Conservation (phyloP, 2,888 invertebrate genomes). For the Melanchra persicariae region DNA sequence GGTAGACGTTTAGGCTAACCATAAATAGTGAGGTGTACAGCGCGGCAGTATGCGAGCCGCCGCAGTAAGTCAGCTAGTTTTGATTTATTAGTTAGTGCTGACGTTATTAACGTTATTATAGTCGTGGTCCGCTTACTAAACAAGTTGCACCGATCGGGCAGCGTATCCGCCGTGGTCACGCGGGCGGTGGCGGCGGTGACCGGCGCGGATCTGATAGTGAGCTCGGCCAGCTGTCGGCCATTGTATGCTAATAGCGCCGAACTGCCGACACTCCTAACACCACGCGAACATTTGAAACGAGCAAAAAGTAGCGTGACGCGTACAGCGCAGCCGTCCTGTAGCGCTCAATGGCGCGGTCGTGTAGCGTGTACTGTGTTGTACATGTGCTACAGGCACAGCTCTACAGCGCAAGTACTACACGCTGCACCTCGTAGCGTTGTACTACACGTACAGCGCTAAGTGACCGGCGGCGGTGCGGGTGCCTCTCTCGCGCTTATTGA, state of each 20-base stretch:
- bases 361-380: background rate
- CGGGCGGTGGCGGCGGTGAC: slow-evolving; percentile 9
- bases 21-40: slow-evolving; percentile 14
- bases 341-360: background rate
- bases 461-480: background rate
- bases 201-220: slow-evolving; percentile 59
- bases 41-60: background rate
- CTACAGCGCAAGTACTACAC: background rate
- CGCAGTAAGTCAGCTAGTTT: slow-evolving; percentile 15
- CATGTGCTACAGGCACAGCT: too few species aligned
- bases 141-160: slow-evolving; percentile 40
- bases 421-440: background rate
- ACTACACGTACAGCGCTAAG: background rate
- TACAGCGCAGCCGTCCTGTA: slow-evolving; percentile 28
- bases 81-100: slow-evolving; percentile 43
- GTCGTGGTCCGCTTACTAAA: slow-evolving; percentile 45
- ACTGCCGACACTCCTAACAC: slow-evolving; percentile 60
- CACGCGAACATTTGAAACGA: slow-evolving; percentile 51
- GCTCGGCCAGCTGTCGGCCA: slow-evolving; percentile 74
- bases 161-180: slow-evolving; percentile 29
- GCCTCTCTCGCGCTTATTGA: background rate
- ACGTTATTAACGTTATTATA: slow-evolving; percentile 53
- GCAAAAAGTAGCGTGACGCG: slow-evolving; percentile 58
- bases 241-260: slow-evolving; percentile 80
- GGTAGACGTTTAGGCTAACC: slow-evolving; percentile 13